A percentile compares a stretch with the other conserved stretches of the same genome.
phyloP scores from a whole-genome alignment of 2,797 vertebrate species.

The Platalea minor region DNA sequence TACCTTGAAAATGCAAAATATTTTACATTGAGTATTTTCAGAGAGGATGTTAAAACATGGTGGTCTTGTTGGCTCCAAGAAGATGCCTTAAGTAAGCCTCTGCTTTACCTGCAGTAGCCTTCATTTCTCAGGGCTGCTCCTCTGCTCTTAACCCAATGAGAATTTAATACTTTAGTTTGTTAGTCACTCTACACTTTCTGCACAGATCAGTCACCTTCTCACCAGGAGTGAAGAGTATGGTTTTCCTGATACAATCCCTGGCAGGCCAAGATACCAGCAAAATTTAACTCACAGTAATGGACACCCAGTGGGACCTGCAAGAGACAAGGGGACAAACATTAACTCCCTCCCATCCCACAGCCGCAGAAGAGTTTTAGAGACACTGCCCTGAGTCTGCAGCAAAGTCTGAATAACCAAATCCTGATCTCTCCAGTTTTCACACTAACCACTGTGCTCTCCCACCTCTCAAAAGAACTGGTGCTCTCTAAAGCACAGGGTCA shows the following conservation, averaged over 20 bases:
- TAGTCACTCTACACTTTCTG: background rate
- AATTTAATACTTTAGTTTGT: background rate
- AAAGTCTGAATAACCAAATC: background rate
- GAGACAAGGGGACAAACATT: background rate
- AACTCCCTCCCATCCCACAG: background rate
- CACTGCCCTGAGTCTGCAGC: background rate
- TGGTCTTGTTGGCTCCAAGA: background rate
- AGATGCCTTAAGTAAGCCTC: too few relatives aligned
- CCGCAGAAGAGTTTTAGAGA: background rate
- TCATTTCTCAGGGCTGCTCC: background rate
- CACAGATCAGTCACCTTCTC: background rate
- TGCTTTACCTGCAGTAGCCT: background rate
- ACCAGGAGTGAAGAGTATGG: slow-evolving; percentile 40
- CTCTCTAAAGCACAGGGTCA: background rate
- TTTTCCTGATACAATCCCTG: slow-evolving; percentile 56
- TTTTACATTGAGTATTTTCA: background rate
- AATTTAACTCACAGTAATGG: slow-evolving; percentile 59
- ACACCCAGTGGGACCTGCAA: slow-evolving; percentile 55
- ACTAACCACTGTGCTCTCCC: background rate
- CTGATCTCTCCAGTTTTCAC: background rate
- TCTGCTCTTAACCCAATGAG: background rate
- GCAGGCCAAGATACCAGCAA: slow-evolving; percentile 59
- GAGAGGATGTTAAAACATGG: background rate
- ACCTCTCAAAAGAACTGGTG: background rate
- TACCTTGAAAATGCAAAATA: background rate